Evolutionary conservation across 1,140 invertebrate genomes (phyloP).

Genomic region (Hesperophylax magnus): DNA sequence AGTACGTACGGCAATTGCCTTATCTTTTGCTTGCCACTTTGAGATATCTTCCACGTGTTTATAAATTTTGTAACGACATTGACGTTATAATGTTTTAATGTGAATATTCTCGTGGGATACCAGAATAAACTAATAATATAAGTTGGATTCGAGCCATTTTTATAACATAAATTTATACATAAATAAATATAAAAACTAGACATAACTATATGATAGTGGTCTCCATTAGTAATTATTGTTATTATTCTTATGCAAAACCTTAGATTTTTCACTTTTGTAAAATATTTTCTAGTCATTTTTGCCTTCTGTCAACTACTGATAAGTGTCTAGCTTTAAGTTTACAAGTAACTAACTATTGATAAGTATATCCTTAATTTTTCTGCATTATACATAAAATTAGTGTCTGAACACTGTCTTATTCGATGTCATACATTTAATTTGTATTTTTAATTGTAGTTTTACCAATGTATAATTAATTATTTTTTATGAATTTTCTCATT

Average conservation of each 20-base stretch:
- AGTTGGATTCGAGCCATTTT: neutral
- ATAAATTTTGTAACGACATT: too few relatives aligned
- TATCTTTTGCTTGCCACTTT: too few relatives aligned
- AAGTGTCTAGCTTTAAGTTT: too few relatives aligned
- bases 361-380: neutral
- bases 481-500: too few relatives aligned
- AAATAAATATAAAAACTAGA: neutral
- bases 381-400: too few relatives aligned
- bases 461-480: too few relatives aligned
- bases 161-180: neutral
- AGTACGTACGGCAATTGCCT: too few relatives aligned
- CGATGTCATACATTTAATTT: neutral
- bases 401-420: neutral
- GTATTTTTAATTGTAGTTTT: neutral
- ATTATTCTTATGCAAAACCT: neutral
- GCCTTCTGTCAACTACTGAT: neutral
- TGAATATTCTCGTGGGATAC: too few relatives aligned
- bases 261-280: constrained; percentile 36
- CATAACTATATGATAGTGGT: constrained; percentile 4
- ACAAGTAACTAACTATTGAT: neutral
- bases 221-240: neutral
- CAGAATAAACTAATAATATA: too few relatives aligned
- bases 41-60: too few relatives aligned
- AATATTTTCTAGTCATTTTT: constrained; percentile 40
- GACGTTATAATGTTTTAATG: too few relatives aligned